Base-by-base conservation (phyloP, 1,140 invertebrate genomes). In the Mizuhopecten yessoensis region DNA sequence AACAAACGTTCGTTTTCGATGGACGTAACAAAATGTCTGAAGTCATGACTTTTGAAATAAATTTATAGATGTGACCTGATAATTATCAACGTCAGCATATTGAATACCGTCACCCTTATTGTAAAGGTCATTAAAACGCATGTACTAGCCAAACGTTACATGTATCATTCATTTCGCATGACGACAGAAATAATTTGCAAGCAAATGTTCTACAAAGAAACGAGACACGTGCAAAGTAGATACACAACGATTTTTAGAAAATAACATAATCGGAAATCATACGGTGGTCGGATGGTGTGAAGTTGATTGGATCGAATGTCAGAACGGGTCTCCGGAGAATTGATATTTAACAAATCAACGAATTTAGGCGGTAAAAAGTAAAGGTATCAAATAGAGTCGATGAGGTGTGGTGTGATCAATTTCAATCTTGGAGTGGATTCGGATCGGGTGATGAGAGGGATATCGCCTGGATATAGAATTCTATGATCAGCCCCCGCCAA, bases 271-370 rank as follows among this genome's bases (percentile, higher is more conserved):
- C 23, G 57, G 57, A 75, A 45, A 75, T 75, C n/a, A 75, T 75
- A n/a, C 57, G 29, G 57, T 75, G 57, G 5, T 17, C 0, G n/a
- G 29, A 75, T 75, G 23, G 57, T 75, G 57, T 75, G 23, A 75
- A 29, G 5, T 0, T 0, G 17, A 75, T 75, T 29, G 57, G 57
- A 75, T 29, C 7, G 23, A 17, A 9, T 75, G 57, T 75, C 57
- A 75, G 57, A n/a, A 29, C 17, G 57, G 5, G 11, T 75, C 57
- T 75, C 57, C 29, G n/a, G 57, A 75, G 57, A 29, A 29, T 75
- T 75, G 29, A 75, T 75, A 75, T 75, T 75, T 75, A 75, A 75
- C 57, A 75, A 75, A 75, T 75, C 23, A 75, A 75, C 57, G 57
- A 75, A 75, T 75, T 75, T 75, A 75, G 57, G 57, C n/a, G 15